phyloP scores from a whole-genome alignment of 1,140 invertebrate genomes.

The Megathymus violae region DNA sequence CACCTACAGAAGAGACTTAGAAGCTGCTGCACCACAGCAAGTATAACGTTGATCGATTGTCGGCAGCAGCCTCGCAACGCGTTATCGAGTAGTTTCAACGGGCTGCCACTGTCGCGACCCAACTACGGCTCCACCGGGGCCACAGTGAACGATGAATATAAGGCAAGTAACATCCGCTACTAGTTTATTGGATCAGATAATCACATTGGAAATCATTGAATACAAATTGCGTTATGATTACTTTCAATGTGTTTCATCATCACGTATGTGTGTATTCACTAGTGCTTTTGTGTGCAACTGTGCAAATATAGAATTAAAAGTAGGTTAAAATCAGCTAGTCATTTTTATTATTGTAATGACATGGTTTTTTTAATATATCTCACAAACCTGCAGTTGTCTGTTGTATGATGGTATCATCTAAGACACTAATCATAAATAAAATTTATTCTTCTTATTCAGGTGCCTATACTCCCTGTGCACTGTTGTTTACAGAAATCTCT shows the following conservation, averaged over 20 bases:
- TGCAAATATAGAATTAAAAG: too few species aligned
- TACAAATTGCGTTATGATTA: too few species aligned
- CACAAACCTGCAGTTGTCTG: too few species aligned
- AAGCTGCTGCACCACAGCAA: too few species aligned
- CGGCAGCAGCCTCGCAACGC: constrained; percentile 65
- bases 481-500: constrained; percentile 84
- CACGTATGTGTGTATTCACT: too few species aligned
- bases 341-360: constrained; percentile 21
- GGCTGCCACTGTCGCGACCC: constrained; percentile 66
- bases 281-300: too few species aligned
- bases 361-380: constrained; percentile 1
- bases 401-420: constrained; percentile 1
- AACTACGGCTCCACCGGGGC: constrained; percentile 55
- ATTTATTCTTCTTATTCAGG: constrained; percentile 61
- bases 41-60: constrained; percentile 1
- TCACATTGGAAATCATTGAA: too few species aligned
- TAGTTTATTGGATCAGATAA: too few species aligned
- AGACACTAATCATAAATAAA: constrained; percentile 10
- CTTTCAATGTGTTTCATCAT: too few species aligned
- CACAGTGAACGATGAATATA: constrained; percentile 56
- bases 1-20: too few species aligned
- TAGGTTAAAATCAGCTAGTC: too few species aligned
- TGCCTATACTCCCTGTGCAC: constrained; percentile 58
- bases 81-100: constrained; percentile 68
- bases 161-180: constrained; percentile 49